These are phyloP conservation scores for Cyanocitta stelleri DNA, from an alignment of 2,113 vertebrate genomes.

Conservation along the genomic window DNA sequence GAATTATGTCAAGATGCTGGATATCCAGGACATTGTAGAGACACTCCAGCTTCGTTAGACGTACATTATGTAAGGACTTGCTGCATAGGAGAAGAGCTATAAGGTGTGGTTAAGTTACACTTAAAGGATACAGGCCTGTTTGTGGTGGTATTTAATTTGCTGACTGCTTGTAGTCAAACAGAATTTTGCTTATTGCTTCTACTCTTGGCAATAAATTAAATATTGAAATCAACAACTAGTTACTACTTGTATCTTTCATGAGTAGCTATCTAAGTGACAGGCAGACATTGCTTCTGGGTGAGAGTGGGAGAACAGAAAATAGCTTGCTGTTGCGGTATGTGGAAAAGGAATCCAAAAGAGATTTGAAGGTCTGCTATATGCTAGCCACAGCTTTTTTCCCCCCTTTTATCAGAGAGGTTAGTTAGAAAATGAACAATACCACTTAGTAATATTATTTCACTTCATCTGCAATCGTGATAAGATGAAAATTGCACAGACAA, in stretches of 20 bases:
- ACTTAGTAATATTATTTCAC: neutral
- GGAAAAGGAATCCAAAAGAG: conserved; percentile 17
- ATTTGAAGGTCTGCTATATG: neutral
- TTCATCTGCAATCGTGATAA: neutral
- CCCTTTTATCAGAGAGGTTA: neutral
- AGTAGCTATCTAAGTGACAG: conserved; percentile 27
- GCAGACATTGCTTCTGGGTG: conserved; percentile 40
- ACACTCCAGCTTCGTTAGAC: neutral
- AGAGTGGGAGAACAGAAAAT: conserved; percentile 46
- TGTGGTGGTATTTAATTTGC: neutral
- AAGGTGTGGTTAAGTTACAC: neutral
- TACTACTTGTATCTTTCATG: conserved; percentile 16
- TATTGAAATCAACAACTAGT: conserved; percentile 52
- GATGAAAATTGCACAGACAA: neutral
- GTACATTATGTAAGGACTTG: neutral
- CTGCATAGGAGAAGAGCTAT: neutral
- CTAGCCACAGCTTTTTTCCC: neutral
- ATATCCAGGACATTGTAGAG: neutral
- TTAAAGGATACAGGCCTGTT: neutral
- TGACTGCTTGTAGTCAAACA: neutral
- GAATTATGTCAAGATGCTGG: neutral
- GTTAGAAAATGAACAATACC: neutral
- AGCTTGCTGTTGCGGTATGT: conserved; percentile 17
- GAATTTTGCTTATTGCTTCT: conserved; percentile 24
- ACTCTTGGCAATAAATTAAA: conserved; percentile 43